phyloP scores from a whole-genome alignment of 1,140 invertebrate genomes.

The Caenorhabditis elegans region WBcel235 BX284604.4:481001-481500 shows the following conservation, averaged over 20 bases:
- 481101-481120: neutral
- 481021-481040: neutral
- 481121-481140: slow-evolving; percentile 1
- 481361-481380: neutral
- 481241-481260: neutral
- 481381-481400: neutral
- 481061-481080: too few species aligned
- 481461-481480: too few species aligned
- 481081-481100: neutral
- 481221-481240: too few species aligned
- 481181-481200: too few species aligned
- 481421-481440: too few species aligned
- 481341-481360: neutral
- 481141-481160: neutral
- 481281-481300: neutral
- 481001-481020: neutral
- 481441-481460: too few species aligned
- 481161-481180: too few species aligned
- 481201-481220: too few species aligned
- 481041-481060: too few species aligned
- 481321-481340: neutral
- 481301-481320: neutral
- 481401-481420: too few species aligned
- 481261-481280: neutral
- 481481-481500: too few species aligned